Percentiles rank a stretch among this genome's conserved stretches.
Evolutionary conservation across 2,797 vertebrate genomes (phyloP).

Genomic region (Taeniopygia guttata): DNA sequence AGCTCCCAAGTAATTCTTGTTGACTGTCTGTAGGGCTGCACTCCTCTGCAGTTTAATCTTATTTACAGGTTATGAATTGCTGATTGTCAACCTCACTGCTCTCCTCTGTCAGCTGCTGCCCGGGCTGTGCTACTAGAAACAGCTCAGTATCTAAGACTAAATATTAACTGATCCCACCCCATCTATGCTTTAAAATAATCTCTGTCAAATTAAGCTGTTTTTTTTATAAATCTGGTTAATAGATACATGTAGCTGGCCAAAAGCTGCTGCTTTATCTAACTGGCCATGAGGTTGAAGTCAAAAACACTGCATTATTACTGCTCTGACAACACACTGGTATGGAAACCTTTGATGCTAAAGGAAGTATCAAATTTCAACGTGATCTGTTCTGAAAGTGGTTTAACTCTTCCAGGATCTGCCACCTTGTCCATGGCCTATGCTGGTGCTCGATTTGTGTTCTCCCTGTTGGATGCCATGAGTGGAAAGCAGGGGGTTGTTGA

Average conservation of each 20-base stretch:
- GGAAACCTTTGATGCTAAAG: not conserved
- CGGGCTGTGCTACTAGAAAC: not conserved
- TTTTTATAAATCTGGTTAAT: not conserved
- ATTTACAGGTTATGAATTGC: not conserved
- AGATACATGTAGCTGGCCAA: not conserved
- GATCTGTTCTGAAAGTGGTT: not conserved
- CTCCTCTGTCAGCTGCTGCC: not conserved
- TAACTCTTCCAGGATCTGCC: conserved; percentile 83
- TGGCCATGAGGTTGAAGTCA: not conserved
- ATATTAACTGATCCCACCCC: not conserved
- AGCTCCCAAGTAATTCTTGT: not conserved
- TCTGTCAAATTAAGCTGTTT: not conserved
- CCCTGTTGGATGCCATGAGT: conserved; percentile 92
- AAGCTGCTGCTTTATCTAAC: not conserved
- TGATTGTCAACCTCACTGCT: not conserved
- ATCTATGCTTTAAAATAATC: not conserved
- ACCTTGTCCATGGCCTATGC: conserved; percentile 98
- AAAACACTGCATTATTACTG: not conserved
- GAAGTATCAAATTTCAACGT: rapidly evolving
- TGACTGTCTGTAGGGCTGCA: not conserved
- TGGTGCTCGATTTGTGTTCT: conserved; percentile 94
- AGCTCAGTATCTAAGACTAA: not conserved
- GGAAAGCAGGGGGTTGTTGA: conserved; percentile 96
- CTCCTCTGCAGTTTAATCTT: not conserved
- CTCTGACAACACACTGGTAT: not conserved